Percentiles rank a stretch among this genome's conserved stretches.
These are phyloP conservation scores for Labeo calbasu DNA, from an alignment of 2,797 vertebrate species.

Conservation along the genomic window DNA sequence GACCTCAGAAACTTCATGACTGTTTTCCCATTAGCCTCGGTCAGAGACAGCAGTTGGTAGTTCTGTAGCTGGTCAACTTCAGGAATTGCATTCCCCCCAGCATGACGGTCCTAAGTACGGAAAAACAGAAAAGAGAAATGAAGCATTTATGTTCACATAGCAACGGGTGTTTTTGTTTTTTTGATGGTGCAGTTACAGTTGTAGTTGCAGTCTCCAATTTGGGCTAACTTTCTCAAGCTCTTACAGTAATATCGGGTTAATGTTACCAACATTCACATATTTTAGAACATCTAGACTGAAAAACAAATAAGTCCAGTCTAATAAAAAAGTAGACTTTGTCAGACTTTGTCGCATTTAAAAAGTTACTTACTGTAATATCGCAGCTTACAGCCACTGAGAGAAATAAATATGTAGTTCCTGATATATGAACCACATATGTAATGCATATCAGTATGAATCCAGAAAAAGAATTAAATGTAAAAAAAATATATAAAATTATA, in stretches of 20 bases:
- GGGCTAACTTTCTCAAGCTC: not conserved
- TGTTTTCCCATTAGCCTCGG: conserved; percentile 73
- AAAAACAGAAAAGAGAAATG: conserved; percentile 10
- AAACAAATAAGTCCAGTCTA: not conserved
- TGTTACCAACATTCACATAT: not conserved
- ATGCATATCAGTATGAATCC: not conserved
- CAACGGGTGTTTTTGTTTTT: not conserved
- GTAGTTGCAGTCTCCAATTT: not conserved
- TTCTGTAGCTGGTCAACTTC: conserved; percentile 76
- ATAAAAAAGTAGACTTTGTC: no score
- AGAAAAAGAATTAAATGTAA: no score
- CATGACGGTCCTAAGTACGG: conserved; percentile 75
- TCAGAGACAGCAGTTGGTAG: conserved; percentile 76
- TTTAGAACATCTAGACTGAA: not conserved
- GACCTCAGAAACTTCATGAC: conserved; percentile 74
- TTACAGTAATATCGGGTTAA: not conserved
- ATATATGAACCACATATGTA: not conserved
- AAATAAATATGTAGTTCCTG: not conserved
- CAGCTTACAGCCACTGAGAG: not conserved
- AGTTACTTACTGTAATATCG: not conserved
- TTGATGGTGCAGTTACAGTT: not conserved
- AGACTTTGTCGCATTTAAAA: not conserved
- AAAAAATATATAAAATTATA: not conserved
- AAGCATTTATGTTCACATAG: not conserved
- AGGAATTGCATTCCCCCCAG: conserved; percentile 67